A percentile compares a stretch with the other conserved stretches of the same genome.
phyloP scores from a whole-genome alignment of 1,140 invertebrate species.

The Caenorhabditis inopinata region DNA sequence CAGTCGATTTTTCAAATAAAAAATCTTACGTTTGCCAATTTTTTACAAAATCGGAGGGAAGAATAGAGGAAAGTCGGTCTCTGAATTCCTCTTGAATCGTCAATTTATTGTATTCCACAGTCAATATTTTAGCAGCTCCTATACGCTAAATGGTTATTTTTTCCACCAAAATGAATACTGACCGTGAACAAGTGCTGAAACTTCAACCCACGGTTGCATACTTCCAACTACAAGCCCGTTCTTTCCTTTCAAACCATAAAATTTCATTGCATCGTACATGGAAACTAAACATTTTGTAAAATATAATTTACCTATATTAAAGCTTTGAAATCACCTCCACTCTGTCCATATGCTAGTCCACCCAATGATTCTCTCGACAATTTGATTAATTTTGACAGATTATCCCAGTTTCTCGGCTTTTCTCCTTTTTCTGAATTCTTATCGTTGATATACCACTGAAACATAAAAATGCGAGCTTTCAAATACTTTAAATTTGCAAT shows the following conservation, averaged over 20 bases:
- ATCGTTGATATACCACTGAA: neutral
- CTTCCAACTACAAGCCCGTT: constrained; percentile 23
- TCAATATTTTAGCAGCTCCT: neutral
- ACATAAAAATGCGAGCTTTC: neutral
- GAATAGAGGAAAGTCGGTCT: neutral
- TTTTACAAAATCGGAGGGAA: neutral
- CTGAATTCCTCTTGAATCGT: neutral
- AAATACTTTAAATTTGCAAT: neutral
- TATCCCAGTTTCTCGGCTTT: neutral
- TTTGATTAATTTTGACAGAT: neutral
- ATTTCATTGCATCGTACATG: neutral
- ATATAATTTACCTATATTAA: neutral
- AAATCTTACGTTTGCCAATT: no score
- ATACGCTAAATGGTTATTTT: neutral
- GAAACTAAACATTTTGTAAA: neutral
- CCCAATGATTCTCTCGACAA: neutral
- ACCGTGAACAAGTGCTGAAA: constrained; percentile 7
- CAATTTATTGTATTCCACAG: constrained; percentile 28
- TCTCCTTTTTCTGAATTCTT: neutral
- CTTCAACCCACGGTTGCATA: constrained; percentile 36
- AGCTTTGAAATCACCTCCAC: neutral
- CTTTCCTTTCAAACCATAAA: neutral
- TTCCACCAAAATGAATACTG: neutral
- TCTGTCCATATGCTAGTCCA: neutral
- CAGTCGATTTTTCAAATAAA: no score